Evolutionary conservation across 1,140 invertebrate genomes (phyloP).

Genomic region (Tribolium madens): DNA sequence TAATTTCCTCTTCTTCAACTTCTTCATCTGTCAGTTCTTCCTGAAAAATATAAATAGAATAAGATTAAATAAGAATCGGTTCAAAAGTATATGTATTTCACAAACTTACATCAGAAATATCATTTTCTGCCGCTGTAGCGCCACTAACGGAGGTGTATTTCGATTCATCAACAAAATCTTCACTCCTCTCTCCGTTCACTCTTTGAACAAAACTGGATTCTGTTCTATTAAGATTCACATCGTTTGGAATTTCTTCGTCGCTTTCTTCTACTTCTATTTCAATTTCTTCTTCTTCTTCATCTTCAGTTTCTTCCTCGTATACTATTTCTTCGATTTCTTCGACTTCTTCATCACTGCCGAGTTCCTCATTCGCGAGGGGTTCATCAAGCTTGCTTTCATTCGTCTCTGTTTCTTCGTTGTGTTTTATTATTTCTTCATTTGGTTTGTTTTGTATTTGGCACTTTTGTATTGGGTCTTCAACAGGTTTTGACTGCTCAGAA

Average conservation of each 20-base stretch:
- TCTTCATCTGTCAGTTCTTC: conserved; percentile 36
- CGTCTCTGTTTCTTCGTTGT: conserved; percentile 21
- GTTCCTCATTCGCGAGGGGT: neutral
- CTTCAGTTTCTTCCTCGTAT: conserved; percentile 55
- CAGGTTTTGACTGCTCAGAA: too few species aligned
- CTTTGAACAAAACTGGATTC: conserved; percentile 33
- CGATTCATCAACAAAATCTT: conserved; percentile 52
- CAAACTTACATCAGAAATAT: conserved; percentile 55
- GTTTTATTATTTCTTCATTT: conserved; percentile 20
- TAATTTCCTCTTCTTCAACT: conserved; percentile 43
- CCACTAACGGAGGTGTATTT: conserved; percentile 54
- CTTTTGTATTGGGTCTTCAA: too few species aligned
- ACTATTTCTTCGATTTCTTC: conserved; percentile 40
- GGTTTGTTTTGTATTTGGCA: neutral
- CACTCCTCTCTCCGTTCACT: conserved; percentile 38
- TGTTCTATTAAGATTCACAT: conserved; percentile 47
- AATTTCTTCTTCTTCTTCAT: conserved; percentile 55
- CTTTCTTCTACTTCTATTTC: conserved; percentile 57
- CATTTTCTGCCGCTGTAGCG: conserved; percentile 51
- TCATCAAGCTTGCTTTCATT: neutral
- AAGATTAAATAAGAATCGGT: neutral
- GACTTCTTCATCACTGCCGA: conserved; percentile 43
- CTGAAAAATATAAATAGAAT: too few species aligned
- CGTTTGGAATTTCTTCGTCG: conserved; percentile 55
- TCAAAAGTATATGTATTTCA: conserved; percentile 19